Percentiles rank a stretch among this genome's conserved stretches.
Conservation (phyloP, 2,113 vertebrate species). For the Canis aureus region DNA sequence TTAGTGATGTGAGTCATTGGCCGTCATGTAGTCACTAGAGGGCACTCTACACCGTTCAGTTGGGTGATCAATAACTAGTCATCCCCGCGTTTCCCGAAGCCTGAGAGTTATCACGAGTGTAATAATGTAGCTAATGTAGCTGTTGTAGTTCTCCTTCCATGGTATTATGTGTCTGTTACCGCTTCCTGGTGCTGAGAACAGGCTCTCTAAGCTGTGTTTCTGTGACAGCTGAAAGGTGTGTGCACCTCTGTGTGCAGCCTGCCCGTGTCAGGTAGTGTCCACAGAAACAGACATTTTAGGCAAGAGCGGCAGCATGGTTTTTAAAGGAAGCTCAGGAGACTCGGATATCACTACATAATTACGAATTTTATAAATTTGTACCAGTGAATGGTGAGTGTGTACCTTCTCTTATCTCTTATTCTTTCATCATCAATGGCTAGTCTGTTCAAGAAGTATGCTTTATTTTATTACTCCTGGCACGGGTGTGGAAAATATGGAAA, state of each 20-base stretch:
- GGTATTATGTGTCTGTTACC: neutral
- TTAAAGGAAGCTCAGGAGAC: neutral
- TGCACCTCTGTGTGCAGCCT: neutral
- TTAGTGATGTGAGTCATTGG: neutral
- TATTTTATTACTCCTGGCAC: neutral
- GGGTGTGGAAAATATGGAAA: neutral
- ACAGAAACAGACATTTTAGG: neutral
- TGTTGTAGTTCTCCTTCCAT: neutral
- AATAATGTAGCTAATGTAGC: neutral
- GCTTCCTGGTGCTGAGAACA: neutral
- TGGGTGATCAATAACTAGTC: neutral
- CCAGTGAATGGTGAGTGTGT: neutral
- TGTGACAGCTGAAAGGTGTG: neutral
- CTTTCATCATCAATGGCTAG: neutral
- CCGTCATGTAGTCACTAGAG: constrained; percentile 38
- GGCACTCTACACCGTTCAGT: neutral
- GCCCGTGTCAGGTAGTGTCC: neutral
- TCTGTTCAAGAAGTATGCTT: neutral
- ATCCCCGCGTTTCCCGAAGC: neutral
- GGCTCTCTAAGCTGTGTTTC: neutral
- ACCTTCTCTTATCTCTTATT: neutral
- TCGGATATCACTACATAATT: neutral
- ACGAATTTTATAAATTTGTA: neutral
- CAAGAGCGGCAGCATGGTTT: neutral
- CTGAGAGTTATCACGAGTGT: neutral